These are phyloP conservation scores for Cavia aperea DNA, from an alignment of 2,113 vertebrate genomes.

Conservation along the genomic window DNA sequence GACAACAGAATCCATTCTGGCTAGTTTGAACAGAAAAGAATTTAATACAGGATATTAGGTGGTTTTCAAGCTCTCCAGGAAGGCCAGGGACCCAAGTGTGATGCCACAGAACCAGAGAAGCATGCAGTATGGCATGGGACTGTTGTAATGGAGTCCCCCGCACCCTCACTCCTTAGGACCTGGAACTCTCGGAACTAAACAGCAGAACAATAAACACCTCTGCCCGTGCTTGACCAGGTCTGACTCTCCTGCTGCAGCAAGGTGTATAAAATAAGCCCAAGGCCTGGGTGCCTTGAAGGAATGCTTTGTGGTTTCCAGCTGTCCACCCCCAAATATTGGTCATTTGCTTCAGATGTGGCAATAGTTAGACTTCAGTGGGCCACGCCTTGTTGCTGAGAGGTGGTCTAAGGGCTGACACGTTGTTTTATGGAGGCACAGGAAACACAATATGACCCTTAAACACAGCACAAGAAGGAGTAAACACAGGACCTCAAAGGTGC, in stretches of 20 bases:
- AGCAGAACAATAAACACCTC: no score
- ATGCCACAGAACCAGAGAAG: background rate
- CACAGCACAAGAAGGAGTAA: background rate
- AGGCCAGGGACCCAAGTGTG: background rate
- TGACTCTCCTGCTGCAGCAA: background rate
- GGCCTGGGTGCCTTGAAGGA: background rate
- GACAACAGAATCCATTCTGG: background rate
- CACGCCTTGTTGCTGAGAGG: background rate
- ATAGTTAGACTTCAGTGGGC: background rate
- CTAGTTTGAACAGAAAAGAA: conserved; percentile 17
- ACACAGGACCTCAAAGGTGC: background rate
- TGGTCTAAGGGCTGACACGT: background rate
- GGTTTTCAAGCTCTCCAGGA: background rate
- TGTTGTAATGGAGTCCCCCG: background rate
- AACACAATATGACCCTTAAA: background rate
- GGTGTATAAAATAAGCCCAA: accelerated
- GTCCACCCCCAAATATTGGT: background rate
- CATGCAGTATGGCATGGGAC: background rate
- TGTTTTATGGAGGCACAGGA: accelerated
- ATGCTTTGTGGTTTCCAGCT: background rate
- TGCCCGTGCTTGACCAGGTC: background rate
- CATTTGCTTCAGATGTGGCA: background rate
- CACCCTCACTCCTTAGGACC: background rate
- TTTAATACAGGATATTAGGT: background rate
- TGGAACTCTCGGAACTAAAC: background rate